These are phyloP conservation scores for Leistus spinibarbis DNA, from an alignment of 2,888 invertebrate species.

Conservation along the genomic window DNA sequence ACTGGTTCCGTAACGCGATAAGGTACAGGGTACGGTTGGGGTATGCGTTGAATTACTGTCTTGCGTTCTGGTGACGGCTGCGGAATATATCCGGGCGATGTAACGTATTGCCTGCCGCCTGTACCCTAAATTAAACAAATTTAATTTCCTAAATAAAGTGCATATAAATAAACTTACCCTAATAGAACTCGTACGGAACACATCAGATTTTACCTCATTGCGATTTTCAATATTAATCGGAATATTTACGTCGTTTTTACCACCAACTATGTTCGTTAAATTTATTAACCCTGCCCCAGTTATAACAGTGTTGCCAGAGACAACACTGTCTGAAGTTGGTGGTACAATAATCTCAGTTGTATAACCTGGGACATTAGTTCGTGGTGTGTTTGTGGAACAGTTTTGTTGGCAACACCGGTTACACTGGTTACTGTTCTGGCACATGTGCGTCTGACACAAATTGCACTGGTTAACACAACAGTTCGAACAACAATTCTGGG, in stretches of 20 bases:
- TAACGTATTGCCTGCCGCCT: background rate
- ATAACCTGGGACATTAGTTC: background rate
- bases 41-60: background rate
- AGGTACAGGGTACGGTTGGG: constrained; percentile 19
- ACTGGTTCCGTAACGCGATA: background rate
- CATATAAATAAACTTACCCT: background rate
- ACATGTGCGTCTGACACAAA: constrained; percentile 10
- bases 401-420: constrained; percentile 15
- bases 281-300: background rate
- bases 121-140: background rate
- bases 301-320: background rate
- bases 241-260: constrained; percentile 14
- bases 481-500: constrained; percentile 1
- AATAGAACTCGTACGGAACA: background rate
- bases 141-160: too few species aligned
- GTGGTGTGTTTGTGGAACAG: background rate
- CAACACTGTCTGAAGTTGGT: background rate
- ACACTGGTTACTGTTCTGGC: constrained; percentile 3
- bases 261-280: constrained; percentile 8
- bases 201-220: constrained; percentile 9
- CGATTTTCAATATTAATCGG: constrained; percentile 20
- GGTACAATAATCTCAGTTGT: background rate
- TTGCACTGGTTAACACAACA: constrained; percentile 13
- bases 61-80: background rate
- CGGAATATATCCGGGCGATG: too few species aligned